phyloP scores from a whole-genome alignment of 2,113 vertebrate species.

The Phocoena phocoena region DNA sequence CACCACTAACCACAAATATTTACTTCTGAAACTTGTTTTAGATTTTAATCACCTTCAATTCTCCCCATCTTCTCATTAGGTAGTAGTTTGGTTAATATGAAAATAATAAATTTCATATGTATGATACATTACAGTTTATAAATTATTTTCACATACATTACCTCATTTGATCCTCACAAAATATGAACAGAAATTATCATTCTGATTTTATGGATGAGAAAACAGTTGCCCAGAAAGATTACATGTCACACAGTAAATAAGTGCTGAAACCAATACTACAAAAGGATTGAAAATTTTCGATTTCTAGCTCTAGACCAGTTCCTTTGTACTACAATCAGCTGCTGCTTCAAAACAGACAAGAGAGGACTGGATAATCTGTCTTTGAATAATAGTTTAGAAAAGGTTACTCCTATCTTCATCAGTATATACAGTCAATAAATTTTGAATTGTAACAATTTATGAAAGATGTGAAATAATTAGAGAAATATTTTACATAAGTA shows the following conservation, averaged over 20 bases:
- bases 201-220: constrained; percentile 2
- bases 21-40: background rate
- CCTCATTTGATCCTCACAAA: background rate
- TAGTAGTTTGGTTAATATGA: background rate
- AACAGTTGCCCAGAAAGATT: background rate
- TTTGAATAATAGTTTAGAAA: background rate
- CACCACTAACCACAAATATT: background rate
- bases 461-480: background rate
- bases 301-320: background rate
- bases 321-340: background rate
- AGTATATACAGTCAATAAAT: background rate
- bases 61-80: background rate
- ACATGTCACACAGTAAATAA: background rate
- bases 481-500: background rate
- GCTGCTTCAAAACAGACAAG: background rate
- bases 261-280: background rate
- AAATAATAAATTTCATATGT: background rate
- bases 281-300: background rate
- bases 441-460: background rate
- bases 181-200: background rate
- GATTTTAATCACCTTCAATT: background rate
- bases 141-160: background rate
- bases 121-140: background rate
- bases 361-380: background rate
- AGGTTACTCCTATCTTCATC: background rate